These are phyloP conservation scores for Thomomys bottae DNA, from an alignment of 2,113 vertebrate genomes.

Conservation along the genomic window DNA sequence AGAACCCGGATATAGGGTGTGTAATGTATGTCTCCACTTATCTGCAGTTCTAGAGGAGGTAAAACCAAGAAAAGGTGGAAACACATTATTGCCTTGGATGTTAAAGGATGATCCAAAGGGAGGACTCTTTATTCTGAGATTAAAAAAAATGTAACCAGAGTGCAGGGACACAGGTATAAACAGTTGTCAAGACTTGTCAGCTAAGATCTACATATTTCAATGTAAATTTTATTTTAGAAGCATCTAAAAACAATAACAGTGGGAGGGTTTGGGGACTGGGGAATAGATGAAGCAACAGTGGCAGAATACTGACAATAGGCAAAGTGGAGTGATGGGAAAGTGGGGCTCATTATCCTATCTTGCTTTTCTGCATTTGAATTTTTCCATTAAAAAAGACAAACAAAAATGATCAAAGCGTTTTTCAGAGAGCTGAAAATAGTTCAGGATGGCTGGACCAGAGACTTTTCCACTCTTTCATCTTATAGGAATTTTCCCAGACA, in stretches of 20 bases:
- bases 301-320: not conserved
- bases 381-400: constrained; percentile 18
- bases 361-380: constrained; percentile 19
- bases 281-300: not conserved
- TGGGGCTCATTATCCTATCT: not conserved
- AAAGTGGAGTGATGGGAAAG: not conserved
- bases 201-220: not conserved
- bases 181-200: not conserved
- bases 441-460: not conserved
- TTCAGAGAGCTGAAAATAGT: constrained; percentile 37
- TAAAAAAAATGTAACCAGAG: not conserved
- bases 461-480: constrained; percentile 51
- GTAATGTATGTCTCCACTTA: not conserved
- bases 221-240: not conserved
- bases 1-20: not conserved
- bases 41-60: constrained; percentile 1
- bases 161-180: not conserved
- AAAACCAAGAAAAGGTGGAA: not conserved
- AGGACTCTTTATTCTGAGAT: not conserved
- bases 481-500: constrained; percentile 66
- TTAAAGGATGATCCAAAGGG: not conserved
- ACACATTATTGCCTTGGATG: not conserved
- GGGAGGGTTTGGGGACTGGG: not conserved
- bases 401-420: constrained; percentile 52
- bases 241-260: not conserved